Base-by-base conservation (phyloP, 2,888 invertebrate genomes). In the Ormyrus rosae region DNA sequence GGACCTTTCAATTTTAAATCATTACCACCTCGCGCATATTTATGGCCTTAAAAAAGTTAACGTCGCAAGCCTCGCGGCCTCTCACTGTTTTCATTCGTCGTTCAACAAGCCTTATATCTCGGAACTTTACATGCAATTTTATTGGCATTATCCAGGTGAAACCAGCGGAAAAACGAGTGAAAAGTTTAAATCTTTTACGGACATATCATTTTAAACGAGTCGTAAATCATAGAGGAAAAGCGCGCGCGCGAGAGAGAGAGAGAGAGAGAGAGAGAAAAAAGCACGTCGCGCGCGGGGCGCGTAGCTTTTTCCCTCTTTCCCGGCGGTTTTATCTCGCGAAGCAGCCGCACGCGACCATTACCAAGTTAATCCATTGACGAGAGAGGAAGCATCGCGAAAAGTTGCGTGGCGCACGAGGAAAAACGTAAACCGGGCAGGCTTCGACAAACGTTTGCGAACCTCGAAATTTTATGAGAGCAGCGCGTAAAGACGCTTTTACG, bases 401-500 rank as follows among this genome's bases (percentile, higher is more conserved):
- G 79, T 74, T 74, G 71, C 74, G 71, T 3, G 34, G 34, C 34
- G 34, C 34, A 34, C 34, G 34, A 34, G 34, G 34, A 34, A 34
- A 79, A 65, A 79, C 75, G 73, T 73, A 78, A 72, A 76, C 64
- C 63, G 58, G 45, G 13, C 60, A 55, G 72, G 48, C 46, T 9
- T 46, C 50, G 10, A 9, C 19, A n/a, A 11, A 61, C 46, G 50
- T 19, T 58, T 67, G 50, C 11, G 77, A 79, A 67, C 73, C 76
- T 78, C 78, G 83, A 82, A 82, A 82, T 83, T 84, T 85, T 84
- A 85, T 83, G 85, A 83, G 79, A 76, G 55, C 46, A 73, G 63
- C 70, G 78, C 83, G 82, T 85, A 85, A 86, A 87, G 83, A 83
- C 80, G 81, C 69, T 84, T 88, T 88, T 86, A 88, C 86, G 85